Conservation (phyloP, 2,797 vertebrate species). For the Cercopithecus diana region DNA sequence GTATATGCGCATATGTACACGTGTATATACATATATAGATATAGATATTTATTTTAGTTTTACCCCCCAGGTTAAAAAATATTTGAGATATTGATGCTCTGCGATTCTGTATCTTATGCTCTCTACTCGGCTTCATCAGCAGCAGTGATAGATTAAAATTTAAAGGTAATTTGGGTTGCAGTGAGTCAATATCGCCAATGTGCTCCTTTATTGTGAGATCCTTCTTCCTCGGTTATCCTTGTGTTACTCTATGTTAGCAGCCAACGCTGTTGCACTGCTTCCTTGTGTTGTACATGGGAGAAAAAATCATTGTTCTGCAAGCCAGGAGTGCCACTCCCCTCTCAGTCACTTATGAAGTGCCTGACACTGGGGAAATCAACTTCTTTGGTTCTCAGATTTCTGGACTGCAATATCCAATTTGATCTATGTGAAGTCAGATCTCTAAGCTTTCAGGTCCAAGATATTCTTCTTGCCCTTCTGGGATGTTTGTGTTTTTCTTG, state of each 20-base stretch:
- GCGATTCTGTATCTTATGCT: not conserved
- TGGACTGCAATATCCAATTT: not conserved
- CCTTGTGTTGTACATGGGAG: too few relatives aligned
- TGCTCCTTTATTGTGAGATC: not conserved
- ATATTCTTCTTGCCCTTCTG: not conserved
- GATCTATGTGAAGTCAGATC: not conserved
- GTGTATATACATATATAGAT: not conserved
- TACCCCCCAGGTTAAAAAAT: not conserved
- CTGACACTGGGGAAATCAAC: not conserved
- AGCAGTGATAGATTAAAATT: not conserved
- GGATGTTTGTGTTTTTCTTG: not conserved
- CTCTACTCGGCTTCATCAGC: not conserved
- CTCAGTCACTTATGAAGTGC: not conserved
- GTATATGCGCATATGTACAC: fast-evolving
- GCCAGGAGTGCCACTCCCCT: too few relatives aligned
- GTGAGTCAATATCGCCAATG: not conserved
- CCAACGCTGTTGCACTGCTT: not conserved
- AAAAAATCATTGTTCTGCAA: not conserved
- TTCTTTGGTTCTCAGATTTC: not conserved
- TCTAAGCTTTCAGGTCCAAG: not conserved
- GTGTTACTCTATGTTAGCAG: too few relatives aligned
- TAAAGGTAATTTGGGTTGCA: not conserved
- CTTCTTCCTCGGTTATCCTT: not conserved
- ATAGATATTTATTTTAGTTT: not conserved
- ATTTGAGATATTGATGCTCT: not conserved